Evolutionary conservation across 2,797 vertebrate genomes (phyloP), one percentile per base, ranked within the genome.

Genomic region (Syndactyla subalaris): DNA sequence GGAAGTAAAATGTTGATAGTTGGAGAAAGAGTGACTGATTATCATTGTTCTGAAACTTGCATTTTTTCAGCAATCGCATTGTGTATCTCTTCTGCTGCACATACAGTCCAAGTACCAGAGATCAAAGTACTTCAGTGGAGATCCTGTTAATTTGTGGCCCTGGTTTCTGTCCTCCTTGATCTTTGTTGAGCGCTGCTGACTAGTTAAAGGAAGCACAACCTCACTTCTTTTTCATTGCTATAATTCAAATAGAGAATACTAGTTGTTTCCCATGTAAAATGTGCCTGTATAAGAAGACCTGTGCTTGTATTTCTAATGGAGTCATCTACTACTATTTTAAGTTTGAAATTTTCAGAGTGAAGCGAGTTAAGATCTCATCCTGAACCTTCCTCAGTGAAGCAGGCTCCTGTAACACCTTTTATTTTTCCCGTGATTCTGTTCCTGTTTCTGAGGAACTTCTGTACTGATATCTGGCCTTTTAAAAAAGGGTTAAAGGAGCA

Each of bases 41-140:
- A 26, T 71, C 36, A 10, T 21, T 77, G 26, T 46, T 67, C 9
- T 51, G 39, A 86, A 80, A 80, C 16, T 41, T 77, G 52, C 14
- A 6, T 24, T 83, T 91, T 91, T 75, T 84, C 12, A 77, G 19
- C 8, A 15, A 66, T 54, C 1, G 39, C 21, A 12, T 38, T 57
- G 5, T 45, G 2, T 46, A 30, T 92, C 51, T 61, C 0, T 3
- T 58, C 34, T 58, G n/a, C 59, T 83, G 73, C 23, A 32, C 5
- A 1, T 70, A 18, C 7, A 4, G 9, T 48, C 14, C 15, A 70
- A 19, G 20, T 63, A 30, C 41, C 29, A 63, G 39, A 65, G 39
- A 68, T 0, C 1, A 0, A 45, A 78, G 24, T 45, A 43, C 12
- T 22, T 48, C 20, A 29, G 0, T 61, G 21, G 72, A 65, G 49